Evolutionary conservation across 2,888 invertebrate genomes (phyloP), one percentile per base, ranked within the genome.

Genomic region (Parapristionchus giblindavisi): DNA sequence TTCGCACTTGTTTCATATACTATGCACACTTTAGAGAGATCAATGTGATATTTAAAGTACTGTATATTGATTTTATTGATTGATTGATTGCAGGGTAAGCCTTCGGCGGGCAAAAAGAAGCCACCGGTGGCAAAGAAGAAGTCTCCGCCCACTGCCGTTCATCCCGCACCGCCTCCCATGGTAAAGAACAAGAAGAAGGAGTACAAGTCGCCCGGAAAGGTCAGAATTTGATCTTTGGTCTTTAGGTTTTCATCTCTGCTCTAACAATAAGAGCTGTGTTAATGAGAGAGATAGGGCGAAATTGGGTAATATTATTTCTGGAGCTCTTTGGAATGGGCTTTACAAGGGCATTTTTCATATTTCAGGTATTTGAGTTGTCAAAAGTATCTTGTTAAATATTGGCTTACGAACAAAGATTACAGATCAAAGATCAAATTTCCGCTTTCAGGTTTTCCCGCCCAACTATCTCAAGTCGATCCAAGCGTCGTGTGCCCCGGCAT

Each of bases 141-240:
- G 4, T n/a, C 24, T 34, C 36, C n/a, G 51, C 34, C 68, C 24
- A 48, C 24, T 14, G 27, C 38, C 21, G 17, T 58, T 3, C 58
- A 21, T 29, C 11, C 61, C 1, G 11, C 43, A 6, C 63, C n/a
- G 60, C 70, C 40, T 56, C 66, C 27, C 73, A 75, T 21, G 65
- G 72, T 63, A 76, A 77, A 65, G 21, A 54, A 63, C 48, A 66
- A 66, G 52, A 60, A 56, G 72, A 27, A 54, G 61, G 52, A 73
- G 40, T 43, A 48, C 61, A 66, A 75, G 54, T 70, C 38, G 27
- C 68, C 75, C 48, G 76, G 56, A 72, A 40, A 72, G 68, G 63
- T 68, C 43, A 43, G 54, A 14, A 52, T n/a, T 4, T 54, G 54
- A 54, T 17, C n/a, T 8, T 54, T 8, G 6, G 8, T 17, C 24